Base-by-base conservation (phyloP, 2,888 invertebrate genomes). In the Agriopis aurantiaria region DNA sequence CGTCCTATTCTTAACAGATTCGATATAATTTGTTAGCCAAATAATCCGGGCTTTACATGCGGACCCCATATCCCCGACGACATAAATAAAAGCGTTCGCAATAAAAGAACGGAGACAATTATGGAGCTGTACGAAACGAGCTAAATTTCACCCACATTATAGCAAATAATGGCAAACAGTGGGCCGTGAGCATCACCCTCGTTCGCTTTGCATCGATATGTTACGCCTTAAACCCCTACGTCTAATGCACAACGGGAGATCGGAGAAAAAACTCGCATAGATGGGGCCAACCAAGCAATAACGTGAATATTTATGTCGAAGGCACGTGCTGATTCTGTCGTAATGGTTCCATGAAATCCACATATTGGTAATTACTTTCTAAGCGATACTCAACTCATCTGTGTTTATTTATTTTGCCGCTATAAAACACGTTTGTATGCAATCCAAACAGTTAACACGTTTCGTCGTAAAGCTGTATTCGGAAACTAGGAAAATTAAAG, bases 21-120 rank as follows among this genome's bases (percentile, higher is more conserved):
- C 90, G 84, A 88, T 88, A 89, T 93, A 93, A 93, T 93, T 94
- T 94, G 94, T 94, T 92, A 93, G 90, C 92, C 91, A 93, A 94
- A 93, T 93, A 93, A 93, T 93, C 93, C 92, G 84, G 90, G 91
- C 89, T 92, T 92, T 89, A 78, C 87, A 86, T 90, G 91, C 88
- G 80, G 72, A 80, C 84, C 84, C 85, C 81, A 81, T 46, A 62
- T 53, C 62, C 62, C 43, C 79, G 71, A 74, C 78, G 82, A 78
- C 79, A 85, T 85, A 84, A 86, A 86, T 86, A 84, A 86, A 85
- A 85, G 76, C 82, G 79, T 80, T 84, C 78, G 80, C 78, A 85
- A 91, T 91, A 91, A 91, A 91, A 88, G 89, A 87, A 85, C 83
- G 85, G 84, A 88, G 89, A 91, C 92, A 92, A 93, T 93, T 92